Percentiles rank a stretch among this genome's conserved stretches.
phyloP scores from a whole-genome alignment of 1,140 invertebrate species.

The Macrobrachium nipponense region DNA sequence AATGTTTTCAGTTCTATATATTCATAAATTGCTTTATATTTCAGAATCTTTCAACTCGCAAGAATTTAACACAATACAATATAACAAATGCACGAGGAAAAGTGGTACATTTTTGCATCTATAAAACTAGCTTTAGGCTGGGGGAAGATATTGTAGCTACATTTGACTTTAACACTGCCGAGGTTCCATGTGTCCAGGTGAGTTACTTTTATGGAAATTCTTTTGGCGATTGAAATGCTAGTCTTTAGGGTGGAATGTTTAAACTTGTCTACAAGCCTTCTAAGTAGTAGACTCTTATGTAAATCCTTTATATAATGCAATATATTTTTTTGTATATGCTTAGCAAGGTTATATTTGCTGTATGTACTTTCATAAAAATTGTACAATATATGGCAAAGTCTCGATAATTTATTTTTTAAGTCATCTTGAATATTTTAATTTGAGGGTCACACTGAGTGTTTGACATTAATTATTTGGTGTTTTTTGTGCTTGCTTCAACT shows the following conservation, averaged over 20 bases:
- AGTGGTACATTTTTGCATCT: conserved; percentile 92
- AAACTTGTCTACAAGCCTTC: too few relatives aligned
- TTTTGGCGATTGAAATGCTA: too few relatives aligned
- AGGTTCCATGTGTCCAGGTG: conserved; percentile 94
- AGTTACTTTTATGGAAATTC: conserved; percentile 64
- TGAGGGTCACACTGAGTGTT: too few relatives aligned
- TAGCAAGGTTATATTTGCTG: too few relatives aligned
- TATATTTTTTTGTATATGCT: too few relatives aligned
- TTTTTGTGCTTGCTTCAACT: too few relatives aligned
- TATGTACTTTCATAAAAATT: too few relatives aligned
- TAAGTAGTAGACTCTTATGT: conserved; percentile 65
- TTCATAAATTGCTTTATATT: neutral
- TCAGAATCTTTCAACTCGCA: conserved; percentile 61
- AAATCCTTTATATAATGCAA: too few relatives aligned
- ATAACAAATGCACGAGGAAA: conserved; percentile 75
- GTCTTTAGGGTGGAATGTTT: conserved; percentile 30
- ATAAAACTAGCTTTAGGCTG: conserved; percentile 93
- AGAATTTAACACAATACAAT: conserved; percentile 60
- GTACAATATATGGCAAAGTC: too few relatives aligned
- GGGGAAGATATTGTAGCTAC: conserved; percentile 97
- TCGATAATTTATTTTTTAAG: too few relatives aligned
- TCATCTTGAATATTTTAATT: too few relatives aligned
- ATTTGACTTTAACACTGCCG: conserved; percentile 91
- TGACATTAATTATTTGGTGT: too few relatives aligned
- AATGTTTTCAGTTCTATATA: neutral